Percentiles rank a stretch among this genome's conserved stretches.
phyloP scores from a whole-genome alignment of 2,113 vertebrate species.

The Larimichthys crocea region DNA sequence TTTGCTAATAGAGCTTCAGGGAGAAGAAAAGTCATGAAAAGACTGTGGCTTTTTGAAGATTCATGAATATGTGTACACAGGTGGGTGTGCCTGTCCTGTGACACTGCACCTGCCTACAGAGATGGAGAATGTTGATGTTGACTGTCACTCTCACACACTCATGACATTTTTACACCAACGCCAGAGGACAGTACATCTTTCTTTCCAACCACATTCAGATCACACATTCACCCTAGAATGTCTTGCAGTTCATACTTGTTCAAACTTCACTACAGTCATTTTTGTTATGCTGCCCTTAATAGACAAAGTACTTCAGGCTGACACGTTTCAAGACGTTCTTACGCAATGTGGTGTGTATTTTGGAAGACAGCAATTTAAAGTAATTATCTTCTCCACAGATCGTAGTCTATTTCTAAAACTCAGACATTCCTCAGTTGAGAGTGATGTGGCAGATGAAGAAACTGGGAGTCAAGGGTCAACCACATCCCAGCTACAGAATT shows the following conservation, averaged over 20 bases:
- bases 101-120: slow-evolving; percentile 56
- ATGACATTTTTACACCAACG: slow-evolving; percentile 77
- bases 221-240: slow-evolving; percentile 9
- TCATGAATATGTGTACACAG: slow-evolving; percentile 49
- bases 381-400: slow-evolving; percentile 24
- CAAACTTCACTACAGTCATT: neutral
- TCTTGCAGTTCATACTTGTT: neutral
- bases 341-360: neutral
- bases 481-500: neutral
- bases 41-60: slow-evolving; percentile 8
- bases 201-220: slow-evolving; percentile 49
- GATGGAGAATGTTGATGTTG: slow-evolving; percentile 84
- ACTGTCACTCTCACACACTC: slow-evolving; percentile 80
- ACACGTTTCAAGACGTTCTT: neutral
- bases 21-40: neutral
- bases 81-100: slow-evolving; percentile 61
- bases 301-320: slow-evolving; percentile 12
- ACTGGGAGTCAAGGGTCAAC: slow-evolving; percentile 3
- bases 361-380: neutral
- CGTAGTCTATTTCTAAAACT: slow-evolving; percentile 32
- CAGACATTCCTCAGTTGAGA: slow-evolving; percentile 49
- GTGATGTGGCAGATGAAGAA: slow-evolving; percentile 29
- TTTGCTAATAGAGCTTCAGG: neutral
- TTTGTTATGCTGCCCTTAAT: neutral
- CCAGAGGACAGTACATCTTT: slow-evolving; percentile 65